Base-by-base conservation (phyloP, 2,888 invertebrate species). In the Drosophila eohydei region DNA sequence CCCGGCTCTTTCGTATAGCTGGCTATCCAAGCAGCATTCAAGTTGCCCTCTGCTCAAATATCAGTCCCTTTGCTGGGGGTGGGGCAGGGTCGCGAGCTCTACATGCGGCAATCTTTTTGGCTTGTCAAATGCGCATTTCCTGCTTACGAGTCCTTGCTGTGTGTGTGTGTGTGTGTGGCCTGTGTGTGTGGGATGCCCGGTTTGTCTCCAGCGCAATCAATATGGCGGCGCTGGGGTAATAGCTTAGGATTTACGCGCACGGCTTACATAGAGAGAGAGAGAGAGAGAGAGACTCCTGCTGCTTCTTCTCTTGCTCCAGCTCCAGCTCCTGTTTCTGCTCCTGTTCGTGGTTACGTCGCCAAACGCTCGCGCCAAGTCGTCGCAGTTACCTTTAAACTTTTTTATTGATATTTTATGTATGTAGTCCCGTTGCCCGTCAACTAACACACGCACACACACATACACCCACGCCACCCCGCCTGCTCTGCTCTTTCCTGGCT, bases 71-170 rank as follows among this genome's bases (percentile, higher is more conserved):
- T 83, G 77, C 70, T 64, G 64, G 38, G 61, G 28, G 51, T 34
- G 36, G 55, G 34, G 28, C 7, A 7, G 43, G 44, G 30, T 43
- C 56, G 56, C 46, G 28, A 12, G 58, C 46, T 48, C 46, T 48
- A 58, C 72, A 80, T 82, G 82, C 76, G 85, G 85, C 88, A 84
- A 86, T 85, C 88, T 85, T 88, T 88, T 88, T 86, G 86, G 86
- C 89, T 84, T 88, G 86, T 86, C 86, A 86, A 86, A 86, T 86
- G 86, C 86, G 86, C 87, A 86, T 86, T 86, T 86, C 87, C 88
- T 86, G 84, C 85, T 85, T 88, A 80, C 76, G 73, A 78, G 81
- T 75, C 65, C 76, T 78, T 40, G 60, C 44, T 59, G 30, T 60
- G n/a, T 44, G 4, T 62, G 28, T 52, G 52, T 46, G 21, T 48